These are phyloP conservation scores for Hirundichthys speculiger DNA, from an alignment of 2,113 vertebrate genomes.

Conservation along the genomic window DNA sequence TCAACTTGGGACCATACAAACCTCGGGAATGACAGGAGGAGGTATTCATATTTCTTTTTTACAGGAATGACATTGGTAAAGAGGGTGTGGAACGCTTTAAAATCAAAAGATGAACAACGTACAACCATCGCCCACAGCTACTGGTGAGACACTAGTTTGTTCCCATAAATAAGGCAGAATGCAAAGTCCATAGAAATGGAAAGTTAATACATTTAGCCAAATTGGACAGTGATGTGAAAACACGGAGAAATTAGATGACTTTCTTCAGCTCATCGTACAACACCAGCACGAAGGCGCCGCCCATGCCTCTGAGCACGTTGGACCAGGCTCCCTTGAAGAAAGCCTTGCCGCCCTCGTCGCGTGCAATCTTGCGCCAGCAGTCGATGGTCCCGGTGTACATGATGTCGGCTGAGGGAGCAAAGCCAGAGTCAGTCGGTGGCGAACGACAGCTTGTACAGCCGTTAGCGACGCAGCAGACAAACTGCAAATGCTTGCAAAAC, in stretches of 20 bases:
- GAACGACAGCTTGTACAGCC: background rate
- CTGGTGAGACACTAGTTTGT: constrained; percentile 79
- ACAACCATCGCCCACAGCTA: constrained; percentile 76
- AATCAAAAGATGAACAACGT: constrained; percentile 70
- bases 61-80: constrained; percentile 76
- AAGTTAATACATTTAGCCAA: constrained; percentile 87
- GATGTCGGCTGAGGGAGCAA: constrained; percentile 85
- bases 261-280: constrained; percentile 97
- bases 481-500: background rate
- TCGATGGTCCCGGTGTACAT: constrained; percentile 94
- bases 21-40: constrained; percentile 71
- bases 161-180: constrained; percentile 86
- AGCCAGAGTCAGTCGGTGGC: background rate
- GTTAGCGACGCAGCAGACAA: background rate
- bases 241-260: constrained; percentile 79
- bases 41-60: constrained; percentile 68
- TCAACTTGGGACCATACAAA: constrained; percentile 76
- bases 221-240: constrained; percentile 72
- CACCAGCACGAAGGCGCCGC: constrained; percentile 93
- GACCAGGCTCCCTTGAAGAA: constrained; percentile 98
- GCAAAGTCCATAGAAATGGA: constrained; percentile 85
- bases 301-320: constrained; percentile 95
- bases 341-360: constrained; percentile 89
- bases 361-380: constrained; percentile 95
- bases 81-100: constrained; percentile 67